These are phyloP conservation scores for Sardinella longiceps DNA, from an alignment of 2,797 vertebrate genomes.

Conservation along the genomic window DNA sequence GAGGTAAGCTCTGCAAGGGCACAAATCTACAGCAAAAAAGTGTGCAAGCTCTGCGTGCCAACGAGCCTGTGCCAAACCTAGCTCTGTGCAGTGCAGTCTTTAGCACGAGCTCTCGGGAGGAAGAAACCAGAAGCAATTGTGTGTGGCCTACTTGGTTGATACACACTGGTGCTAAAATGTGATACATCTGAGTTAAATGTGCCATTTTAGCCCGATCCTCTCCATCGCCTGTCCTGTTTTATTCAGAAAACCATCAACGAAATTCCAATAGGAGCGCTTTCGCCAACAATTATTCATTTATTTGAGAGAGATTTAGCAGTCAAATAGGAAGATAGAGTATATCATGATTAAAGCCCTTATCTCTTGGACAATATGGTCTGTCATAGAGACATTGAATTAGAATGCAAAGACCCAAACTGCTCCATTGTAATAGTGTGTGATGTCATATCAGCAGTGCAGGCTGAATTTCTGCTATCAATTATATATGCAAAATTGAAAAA, in stretches of 20 bases:
- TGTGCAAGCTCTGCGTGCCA: background rate
- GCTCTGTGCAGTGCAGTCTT: slow-evolving; percentile 9
- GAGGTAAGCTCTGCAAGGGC: slow-evolving; percentile 18
- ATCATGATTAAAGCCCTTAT: background rate
- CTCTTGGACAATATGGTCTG: background rate
- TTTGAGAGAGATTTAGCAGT: background rate
- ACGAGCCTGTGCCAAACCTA: background rate
- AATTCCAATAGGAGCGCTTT: background rate
- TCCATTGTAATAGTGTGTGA: background rate
- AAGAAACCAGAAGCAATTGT: background rate
- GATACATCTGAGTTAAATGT: background rate
- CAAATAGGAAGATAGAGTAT: background rate
- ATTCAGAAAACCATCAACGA: background rate
- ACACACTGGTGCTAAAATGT: slow-evolving; percentile 14
- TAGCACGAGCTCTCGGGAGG: background rate
- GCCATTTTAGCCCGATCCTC: background rate
- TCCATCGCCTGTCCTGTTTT: background rate
- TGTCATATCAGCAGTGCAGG: background rate
- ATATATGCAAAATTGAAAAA: background rate
- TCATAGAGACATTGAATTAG: background rate
- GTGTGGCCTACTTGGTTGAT: slow-evolving; percentile 22
- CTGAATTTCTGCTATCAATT: background rate
- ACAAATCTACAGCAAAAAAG: background rate
- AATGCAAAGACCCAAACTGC: background rate
- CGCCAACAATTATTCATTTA: background rate